Conservation (phyloP, 2,888 invertebrate genomes). For the Teleiodes luculella region DNA sequence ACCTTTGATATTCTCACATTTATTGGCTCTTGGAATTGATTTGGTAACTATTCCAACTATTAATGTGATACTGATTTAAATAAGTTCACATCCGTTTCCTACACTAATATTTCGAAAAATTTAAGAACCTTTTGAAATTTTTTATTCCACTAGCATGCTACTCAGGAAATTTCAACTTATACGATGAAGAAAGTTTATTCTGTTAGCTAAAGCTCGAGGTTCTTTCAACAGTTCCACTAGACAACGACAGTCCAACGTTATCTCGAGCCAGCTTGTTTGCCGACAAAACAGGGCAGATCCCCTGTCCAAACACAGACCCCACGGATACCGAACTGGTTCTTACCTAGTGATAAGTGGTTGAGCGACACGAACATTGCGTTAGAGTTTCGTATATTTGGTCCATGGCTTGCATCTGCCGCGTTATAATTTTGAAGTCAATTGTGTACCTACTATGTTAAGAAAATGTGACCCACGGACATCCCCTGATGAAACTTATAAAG, state of each 20-base stretch:
- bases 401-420: neutral
- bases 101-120: too few species aligned
- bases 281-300: constrained; percentile 43
- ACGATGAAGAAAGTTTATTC: too few species aligned
- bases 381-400: neutral
- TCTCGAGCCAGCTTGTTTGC: constrained; percentile 40
- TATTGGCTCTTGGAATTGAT: neutral
- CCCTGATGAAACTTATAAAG: neutral
- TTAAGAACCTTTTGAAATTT: too few species aligned
- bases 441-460: neutral
- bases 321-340: constrained; percentile 36
- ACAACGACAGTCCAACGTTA: constrained; percentile 13
- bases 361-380: constrained; percentile 6
- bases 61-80: too few species aligned
- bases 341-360: constrained; percentile 9
- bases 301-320: constrained; percentile 60
- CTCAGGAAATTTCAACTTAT: too few species aligned
- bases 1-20: constrained; percentile 1
- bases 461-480: neutral
- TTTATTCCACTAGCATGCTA: neutral
- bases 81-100: too few species aligned
- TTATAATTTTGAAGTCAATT: neutral
- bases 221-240: neutral
- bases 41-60: too few species aligned
- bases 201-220: neutral